Base-by-base conservation (phyloP, 2,888 invertebrate species). In the Branchipolynoe longqiensis region DNA sequence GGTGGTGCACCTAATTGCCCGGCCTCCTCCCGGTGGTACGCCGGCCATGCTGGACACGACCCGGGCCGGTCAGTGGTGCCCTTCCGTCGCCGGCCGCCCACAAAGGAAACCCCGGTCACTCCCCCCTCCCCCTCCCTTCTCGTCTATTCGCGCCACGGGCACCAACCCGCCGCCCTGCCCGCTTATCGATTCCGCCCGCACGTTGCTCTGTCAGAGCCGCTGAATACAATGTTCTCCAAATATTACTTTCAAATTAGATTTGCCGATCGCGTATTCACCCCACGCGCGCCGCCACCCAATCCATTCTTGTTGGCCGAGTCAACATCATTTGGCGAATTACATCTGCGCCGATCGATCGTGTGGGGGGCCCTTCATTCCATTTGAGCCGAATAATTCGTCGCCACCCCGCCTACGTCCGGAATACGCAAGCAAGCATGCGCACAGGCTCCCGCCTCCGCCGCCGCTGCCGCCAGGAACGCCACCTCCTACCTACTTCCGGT, bases 231-330 rank as follows among this genome's bases (percentile, higher is more conserved):
- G 78, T 78, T 78, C 48, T 78, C 78, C 78, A 78, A 78, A 78
- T 78, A 78, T 78, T 78, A 78, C 78, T 78, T 78, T 78, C 78
- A 78, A 78, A 78, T 78, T 78, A 78, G 78, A 78, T 78, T 78
- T 48, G 6, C 48, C 54, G 54, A 78, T 78, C 28, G 2, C 1
- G 78, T 33, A 78, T 78, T 41, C 78, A 25, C 31, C 12, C 25
- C 78, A 78, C 78, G 28, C 54, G 78, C 78, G 54, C 78, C 78
- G 31, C 78, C 54, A 54, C 48, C 78, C 78, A 78, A 78, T 78
- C 78, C 78, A 78, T 78, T 78, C 78, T 78, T 78, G 78, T 78
- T 78, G 78, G 33, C 31, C 78, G 78, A 78, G 78, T 78, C 78
- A 78, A 78, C 78, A 78, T 78, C 78, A 78, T 78, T 78, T 78